Conservation (phyloP, 2,113 vertebrate genomes). For the Coturnix japonica region DNA sequence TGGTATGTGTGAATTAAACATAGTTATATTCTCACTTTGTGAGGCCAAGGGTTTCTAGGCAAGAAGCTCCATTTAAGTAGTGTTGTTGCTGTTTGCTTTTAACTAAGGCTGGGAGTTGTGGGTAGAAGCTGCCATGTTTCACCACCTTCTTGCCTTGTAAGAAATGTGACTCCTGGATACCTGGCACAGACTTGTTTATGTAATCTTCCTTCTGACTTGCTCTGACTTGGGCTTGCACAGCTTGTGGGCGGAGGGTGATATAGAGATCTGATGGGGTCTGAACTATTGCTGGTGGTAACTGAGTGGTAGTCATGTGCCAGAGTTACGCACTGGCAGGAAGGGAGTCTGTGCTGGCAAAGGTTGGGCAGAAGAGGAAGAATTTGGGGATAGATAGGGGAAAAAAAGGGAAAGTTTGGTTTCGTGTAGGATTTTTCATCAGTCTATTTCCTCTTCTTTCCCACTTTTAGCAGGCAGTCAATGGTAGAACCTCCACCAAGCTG, state of each 20-base stretch:
- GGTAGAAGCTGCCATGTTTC: background rate
- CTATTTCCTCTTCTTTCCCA: background rate
- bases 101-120: background rate
- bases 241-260: background rate
- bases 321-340: accelerated
- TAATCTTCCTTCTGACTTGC: background rate
- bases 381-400: background rate
- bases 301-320: background rate
- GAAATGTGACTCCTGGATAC: conserved; percentile 15
- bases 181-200: background rate
- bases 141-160: background rate
- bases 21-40: background rate
- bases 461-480: accelerated
- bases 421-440: background rate
- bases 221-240: background rate
- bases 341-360: background rate
- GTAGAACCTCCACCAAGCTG: background rate
- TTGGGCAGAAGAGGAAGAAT: background rate
- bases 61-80: background rate
- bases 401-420: background rate
- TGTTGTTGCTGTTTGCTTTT: background rate
- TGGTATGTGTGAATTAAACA: background rate
- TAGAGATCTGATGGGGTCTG: background rate
- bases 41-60: background rate
- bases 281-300: background rate